These are phyloP conservation scores for Copidosoma aretas DNA, from an alignment of 2,888 invertebrate genomes.

Conservation along the genomic window DNA sequence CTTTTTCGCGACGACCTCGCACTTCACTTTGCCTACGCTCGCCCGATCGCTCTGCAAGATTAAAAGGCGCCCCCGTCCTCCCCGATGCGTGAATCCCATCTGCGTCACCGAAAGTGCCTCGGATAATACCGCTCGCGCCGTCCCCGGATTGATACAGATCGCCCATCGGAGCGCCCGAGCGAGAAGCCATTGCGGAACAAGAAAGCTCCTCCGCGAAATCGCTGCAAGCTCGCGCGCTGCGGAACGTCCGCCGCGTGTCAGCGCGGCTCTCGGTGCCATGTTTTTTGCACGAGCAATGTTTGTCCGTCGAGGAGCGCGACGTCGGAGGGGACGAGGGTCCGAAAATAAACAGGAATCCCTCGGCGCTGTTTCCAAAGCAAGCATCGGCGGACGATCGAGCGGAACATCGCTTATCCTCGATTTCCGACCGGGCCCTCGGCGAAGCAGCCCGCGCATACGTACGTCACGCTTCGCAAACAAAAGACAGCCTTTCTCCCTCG, in stretches of 20 bases:
- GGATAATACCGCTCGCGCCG: slow-evolving; percentile 23
- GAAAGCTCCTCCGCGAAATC: not conserved
- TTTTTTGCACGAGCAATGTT: too few species aligned
- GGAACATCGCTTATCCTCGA: not conserved
- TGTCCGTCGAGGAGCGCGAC: too few species aligned
- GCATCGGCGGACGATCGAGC: not conserved
- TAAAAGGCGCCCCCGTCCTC: slow-evolving; percentile 18
- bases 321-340: too few species aligned
- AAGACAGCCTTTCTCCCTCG: not conserved
- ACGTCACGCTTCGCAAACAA: not conserved
- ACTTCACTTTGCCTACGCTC: slow-evolving; percentile 16
- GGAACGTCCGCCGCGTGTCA: too few species aligned
- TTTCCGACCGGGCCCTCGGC: not conserved
- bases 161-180: slow-evolving; percentile 24
- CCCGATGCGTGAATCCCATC: slow-evolving; percentile 31
- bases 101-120: not conserved
- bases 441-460: too few species aligned
- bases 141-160: slow-evolving; percentile 30
- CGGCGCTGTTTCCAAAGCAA: not conserved
- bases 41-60: slow-evolving; percentile 24
- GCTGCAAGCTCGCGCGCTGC: not conserved
- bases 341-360: too few species aligned
- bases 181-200: not conserved
- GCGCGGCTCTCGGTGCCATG: too few species aligned
- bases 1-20: not conserved